Conservation (phyloP, 2,113 vertebrate species). For the Plestiodon gilberti region DNA sequence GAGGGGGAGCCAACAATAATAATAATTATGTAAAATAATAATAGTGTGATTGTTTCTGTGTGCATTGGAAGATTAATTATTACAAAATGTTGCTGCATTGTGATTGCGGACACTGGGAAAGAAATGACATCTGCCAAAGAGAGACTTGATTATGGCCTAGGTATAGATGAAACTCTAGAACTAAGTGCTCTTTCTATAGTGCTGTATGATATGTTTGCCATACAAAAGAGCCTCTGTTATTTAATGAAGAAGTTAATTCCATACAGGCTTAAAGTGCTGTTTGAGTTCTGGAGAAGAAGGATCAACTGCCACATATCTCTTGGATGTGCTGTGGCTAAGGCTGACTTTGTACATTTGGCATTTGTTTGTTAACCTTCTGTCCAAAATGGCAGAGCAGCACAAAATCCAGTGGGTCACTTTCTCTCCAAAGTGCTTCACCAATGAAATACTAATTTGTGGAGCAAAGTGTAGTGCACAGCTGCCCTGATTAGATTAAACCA, state of each 20-base stretch:
- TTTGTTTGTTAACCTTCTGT: not conserved
- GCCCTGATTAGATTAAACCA: not conserved
- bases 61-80: not conserved
- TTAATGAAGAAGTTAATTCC: not conserved
- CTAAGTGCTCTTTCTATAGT: not conserved
- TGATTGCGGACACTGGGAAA: not conserved
- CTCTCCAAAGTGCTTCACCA: too few relatives aligned
- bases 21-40: not conserved
- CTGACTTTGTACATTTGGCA: too few relatives aligned
- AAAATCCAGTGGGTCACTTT: too few relatives aligned
- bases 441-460: not conserved
- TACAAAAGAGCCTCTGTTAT: not conserved
- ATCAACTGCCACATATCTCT: not conserved
- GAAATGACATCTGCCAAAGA: not conserved
- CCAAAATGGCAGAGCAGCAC: not conserved
- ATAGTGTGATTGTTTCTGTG: not conserved
- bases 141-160: not conserved
- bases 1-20: not conserved
- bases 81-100: not conserved
- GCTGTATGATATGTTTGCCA: not conserved
- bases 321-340: not conserved
- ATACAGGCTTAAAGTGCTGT: not conserved
- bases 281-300: not conserved
- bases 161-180: not conserved
- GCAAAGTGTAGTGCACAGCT: not conserved